Percentiles rank a stretch among this genome's conserved stretches.
phyloP scores from a whole-genome alignment of 92 coral and sea anemone species.

The Palythoa caribaeorum region DNA sequence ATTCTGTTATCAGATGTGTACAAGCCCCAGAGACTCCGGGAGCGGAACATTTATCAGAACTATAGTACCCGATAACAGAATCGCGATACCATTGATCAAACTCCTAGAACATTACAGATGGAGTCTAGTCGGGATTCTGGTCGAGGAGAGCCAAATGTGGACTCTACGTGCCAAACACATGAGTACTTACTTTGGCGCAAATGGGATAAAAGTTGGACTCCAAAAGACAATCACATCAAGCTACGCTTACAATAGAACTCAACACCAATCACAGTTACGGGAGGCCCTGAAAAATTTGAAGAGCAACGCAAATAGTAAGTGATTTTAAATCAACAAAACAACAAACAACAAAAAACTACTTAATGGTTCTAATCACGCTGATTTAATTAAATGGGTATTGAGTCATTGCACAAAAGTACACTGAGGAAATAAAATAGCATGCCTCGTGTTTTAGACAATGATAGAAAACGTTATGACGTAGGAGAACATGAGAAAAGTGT shows the following conservation, averaged over 20 bases:
- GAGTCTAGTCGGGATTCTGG: slow-evolving; percentile 71
- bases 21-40: slow-evolving; percentile 48
- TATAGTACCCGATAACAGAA: slow-evolving; percentile 69
- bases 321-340: no score
- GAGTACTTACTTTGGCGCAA: slow-evolving; percentile 44
- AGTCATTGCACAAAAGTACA: no score
- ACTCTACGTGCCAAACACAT: slow-evolving; percentile 58
- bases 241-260: slow-evolving; percentile 42
- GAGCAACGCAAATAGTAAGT: slow-evolving; percentile 70
- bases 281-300: slow-evolving; percentile 53
- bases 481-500: no score
- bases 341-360: no score
- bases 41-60: slow-evolving; percentile 84
- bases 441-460: no score
- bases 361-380: no score
- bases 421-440: no score
- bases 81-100: slow-evolving; percentile 57
- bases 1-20: slow-evolving; percentile 63
- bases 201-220: slow-evolving; percentile 58
- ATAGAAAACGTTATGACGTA: no score
- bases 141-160: slow-evolving; percentile 72
- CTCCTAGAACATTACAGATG: slow-evolving; percentile 75
- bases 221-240: slow-evolving; percentile 42
- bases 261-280: slow-evolving; percentile 50
- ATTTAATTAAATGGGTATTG: no score